phyloP scores from a whole-genome alignment of 2,888 invertebrate genomes.

The Actias luna region DNA sequence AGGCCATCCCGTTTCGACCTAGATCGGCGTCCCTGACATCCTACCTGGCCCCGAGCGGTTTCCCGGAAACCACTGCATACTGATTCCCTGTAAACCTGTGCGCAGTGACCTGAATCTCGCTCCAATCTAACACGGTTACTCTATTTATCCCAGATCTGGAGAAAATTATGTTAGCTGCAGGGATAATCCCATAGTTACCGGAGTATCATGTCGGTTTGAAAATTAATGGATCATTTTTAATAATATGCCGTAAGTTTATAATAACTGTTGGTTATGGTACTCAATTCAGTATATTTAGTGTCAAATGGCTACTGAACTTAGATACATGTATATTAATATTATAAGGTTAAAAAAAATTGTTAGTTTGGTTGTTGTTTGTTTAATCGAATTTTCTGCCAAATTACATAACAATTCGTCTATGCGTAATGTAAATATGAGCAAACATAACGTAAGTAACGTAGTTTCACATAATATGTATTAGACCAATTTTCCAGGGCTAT shows the following conservation, averaged over 20 bases:
- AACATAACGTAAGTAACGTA: too few relatives aligned
- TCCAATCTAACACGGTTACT: background rate
- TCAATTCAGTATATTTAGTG: too few relatives aligned
- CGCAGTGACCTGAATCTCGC: conserved; percentile 7
- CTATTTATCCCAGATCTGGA: background rate
- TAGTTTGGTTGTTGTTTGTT: too few relatives aligned
- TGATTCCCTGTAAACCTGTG: conserved; percentile 9
- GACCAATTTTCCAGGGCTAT: too few relatives aligned
- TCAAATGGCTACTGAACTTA: too few relatives aligned
- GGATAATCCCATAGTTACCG: background rate
- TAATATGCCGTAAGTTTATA: background rate
- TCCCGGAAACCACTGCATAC: conserved; percentile 22
- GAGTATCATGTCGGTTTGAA: background rate
- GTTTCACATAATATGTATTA: too few relatives aligned
- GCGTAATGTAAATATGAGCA: too few relatives aligned
- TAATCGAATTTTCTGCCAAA: too few relatives aligned
- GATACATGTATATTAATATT: too few relatives aligned
- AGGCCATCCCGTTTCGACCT: conserved; percentile 29
- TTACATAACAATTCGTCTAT: too few relatives aligned
- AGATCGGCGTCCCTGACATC: conserved; percentile 29
- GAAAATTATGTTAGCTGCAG: background rate
- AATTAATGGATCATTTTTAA: background rate
- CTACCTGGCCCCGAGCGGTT: conserved; percentile 8
- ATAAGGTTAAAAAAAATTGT: too few relatives aligned
- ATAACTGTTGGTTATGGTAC: too few relatives aligned